Conservation (phyloP, 2,888 invertebrate species). For the Brachyopa scutellaris region DNA sequence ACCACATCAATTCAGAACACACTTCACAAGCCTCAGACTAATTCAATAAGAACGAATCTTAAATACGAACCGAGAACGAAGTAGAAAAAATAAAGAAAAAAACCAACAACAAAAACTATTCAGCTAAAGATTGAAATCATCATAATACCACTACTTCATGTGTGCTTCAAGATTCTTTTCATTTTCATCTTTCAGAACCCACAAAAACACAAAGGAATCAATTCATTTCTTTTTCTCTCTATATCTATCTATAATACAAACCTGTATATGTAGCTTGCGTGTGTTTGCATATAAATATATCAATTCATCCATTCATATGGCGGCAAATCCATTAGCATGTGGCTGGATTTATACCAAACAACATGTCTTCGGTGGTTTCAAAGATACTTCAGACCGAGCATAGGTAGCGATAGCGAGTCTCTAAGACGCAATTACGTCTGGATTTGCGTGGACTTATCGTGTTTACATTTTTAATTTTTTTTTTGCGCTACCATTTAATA, state of each 20-base stretch:
- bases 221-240: neutral
- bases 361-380: slow-evolving; percentile 7
- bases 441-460: slow-evolving; percentile 25
- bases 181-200: neutral
- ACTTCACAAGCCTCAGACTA: slow-evolving; percentile 1
- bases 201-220: neutral
- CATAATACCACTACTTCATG: slow-evolving; percentile 14
- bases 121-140: slow-evolving; percentile 9
- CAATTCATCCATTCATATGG: neutral
- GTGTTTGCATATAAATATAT: no score
- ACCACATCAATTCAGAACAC: neutral
- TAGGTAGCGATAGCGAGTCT: neutral
- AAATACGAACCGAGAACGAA: no score
- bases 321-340: slow-evolving; percentile 35
- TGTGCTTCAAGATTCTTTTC: neutral
- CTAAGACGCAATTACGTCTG: slow-evolving; percentile 42
- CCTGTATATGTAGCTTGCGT: no score
- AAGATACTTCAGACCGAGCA: neutral
- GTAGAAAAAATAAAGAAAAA: no score
- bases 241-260: no score
- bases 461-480: slow-evolving; percentile 11
- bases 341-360: slow-evolving; percentile 18
- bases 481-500: neutral
- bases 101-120: neutral
- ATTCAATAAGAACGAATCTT: slow-evolving; percentile 1